Base-by-base conservation (phyloP, 2,113 vertebrate genomes). In the Epinephelus cyanopodus region DNA sequence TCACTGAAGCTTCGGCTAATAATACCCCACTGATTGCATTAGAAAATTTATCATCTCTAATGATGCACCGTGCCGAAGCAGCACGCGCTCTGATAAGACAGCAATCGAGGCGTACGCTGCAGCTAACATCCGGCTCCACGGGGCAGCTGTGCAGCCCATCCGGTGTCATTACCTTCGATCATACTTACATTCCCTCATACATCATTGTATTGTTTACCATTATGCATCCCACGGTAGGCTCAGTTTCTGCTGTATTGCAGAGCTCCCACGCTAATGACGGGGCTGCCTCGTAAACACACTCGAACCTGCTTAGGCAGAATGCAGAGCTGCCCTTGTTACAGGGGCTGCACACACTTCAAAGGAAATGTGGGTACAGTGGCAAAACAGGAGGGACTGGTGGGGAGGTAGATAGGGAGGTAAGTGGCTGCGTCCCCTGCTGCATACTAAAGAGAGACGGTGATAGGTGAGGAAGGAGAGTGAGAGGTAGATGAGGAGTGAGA, bases 401-500 rank as follows among this genome's bases (percentile, higher is more conserved):
- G 48, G 50, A 62, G 77, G 72, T 6, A 67, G 85, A 60, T 17
- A 66, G 79, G 62, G 37, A 27, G 68, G 81, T 76, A 83, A 89
- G 86, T 81, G 81, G 11, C 62, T 29, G 73, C 21, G 8, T 74
- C 73, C 78, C 81, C 57, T 27, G 74, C 84, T 86, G 91, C 84
- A 92, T 90, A 62, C 90, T 89, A 76, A 91, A 85, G 54, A 61
- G 82, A 88, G 58, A 76, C 45, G 8, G 78, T 76, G 89, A 87
- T 87, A 85, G 81, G 78, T 80, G 78, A 81, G 77, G 71, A 64
- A 76, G 78, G 79, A 87, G 87, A 84, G 79, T 73, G 82, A 90
- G 90, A 81, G 79, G 86, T 80, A 87, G 86, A 93, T 85, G 86
- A 79, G 72, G 89, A 90, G 79, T 61, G 88, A 91, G 92, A 87